A percentile compares a stretch with the other conserved stretches of the same genome.
Evolutionary conservation across 2,113 vertebrate species (phyloP).

Genomic region (Smithornis capensis): DNA sequence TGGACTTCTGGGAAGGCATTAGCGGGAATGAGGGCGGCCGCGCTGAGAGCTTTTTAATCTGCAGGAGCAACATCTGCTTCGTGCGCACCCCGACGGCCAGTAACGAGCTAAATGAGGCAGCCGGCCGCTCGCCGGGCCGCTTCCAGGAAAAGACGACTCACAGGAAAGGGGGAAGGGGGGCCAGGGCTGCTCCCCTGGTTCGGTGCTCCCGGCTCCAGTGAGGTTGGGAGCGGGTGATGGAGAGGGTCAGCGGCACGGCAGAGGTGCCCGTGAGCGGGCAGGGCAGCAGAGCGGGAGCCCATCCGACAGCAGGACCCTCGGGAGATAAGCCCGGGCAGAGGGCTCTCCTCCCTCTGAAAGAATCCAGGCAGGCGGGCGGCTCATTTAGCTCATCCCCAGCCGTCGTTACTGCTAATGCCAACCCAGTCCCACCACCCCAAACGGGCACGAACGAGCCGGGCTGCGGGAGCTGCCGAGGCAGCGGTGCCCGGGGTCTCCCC

Average conservation of each 20-base stretch:
- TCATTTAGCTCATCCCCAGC: background rate
- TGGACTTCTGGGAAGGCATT: constrained; percentile 55
- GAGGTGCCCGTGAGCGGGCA: background rate
- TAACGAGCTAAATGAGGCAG: constrained; percentile 47
- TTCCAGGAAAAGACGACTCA: constrained; percentile 47
- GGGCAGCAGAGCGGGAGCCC: background rate
- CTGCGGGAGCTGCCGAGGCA: background rate
- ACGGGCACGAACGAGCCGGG: background rate
- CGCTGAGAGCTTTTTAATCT: constrained; percentile 50
- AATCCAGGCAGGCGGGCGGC: background rate
- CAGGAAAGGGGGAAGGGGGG: background rate
- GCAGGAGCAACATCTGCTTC: background rate
- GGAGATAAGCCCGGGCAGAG: too few relatives aligned
- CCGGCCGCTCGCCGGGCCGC: background rate
- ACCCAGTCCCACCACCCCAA: background rate
- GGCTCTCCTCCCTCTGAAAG: background rate
- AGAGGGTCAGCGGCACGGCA: background rate
- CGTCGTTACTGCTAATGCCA: background rate
- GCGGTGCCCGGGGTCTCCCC: background rate
- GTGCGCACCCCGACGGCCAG: background rate
- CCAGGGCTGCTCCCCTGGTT: background rate
- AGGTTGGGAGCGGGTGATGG: background rate
- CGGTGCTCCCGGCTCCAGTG: background rate
- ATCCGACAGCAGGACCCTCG: accelerated
- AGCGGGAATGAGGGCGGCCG: background rate